These are phyloP conservation scores for Pristionchus arcanus DNA, from an alignment of 2,888 invertebrate species.

Conservation along the genomic window DNA sequence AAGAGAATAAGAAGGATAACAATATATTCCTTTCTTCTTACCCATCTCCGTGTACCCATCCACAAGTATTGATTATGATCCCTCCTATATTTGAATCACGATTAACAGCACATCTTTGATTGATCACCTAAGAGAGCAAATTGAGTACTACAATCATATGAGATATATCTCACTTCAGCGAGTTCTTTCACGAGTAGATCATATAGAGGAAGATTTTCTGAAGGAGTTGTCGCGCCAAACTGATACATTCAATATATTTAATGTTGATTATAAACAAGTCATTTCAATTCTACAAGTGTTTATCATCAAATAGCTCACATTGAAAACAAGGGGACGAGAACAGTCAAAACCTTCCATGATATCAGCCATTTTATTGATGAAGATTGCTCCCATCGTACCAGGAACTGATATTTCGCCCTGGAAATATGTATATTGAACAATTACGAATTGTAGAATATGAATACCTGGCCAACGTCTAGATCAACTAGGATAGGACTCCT, in stretches of 20 bases:
- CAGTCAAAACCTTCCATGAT: conserved; percentile 96
- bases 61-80: conserved; percentile 96
- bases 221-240: conserved; percentile 90
- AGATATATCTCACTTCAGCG: conserved; percentile 85
- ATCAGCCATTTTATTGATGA: conserved; percentile 93
- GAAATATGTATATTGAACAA: conserved; percentile 38
- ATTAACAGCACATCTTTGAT: conserved; percentile 83
- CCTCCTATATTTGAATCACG: conserved; percentile 89
- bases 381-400: conserved; percentile 76
- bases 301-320: conserved; percentile 60
- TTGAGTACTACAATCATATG: not conserved
- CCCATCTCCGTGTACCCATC: conserved; percentile 95
- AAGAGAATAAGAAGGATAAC: not conserved
- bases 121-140: not conserved
- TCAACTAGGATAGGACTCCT: conserved; percentile 91
- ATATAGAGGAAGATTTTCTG: conserved; percentile 89
- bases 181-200: conserved; percentile 89
- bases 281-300: not conserved
- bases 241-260: conserved; percentile 79
- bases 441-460: not conserved
- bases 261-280: not conserved
- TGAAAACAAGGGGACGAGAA: conserved; percentile 89
- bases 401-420: conserved; percentile 75
- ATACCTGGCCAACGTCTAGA: conserved; percentile 91
- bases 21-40: conserved; percentile 82